Evolutionary conservation across 2,113 vertebrate species (phyloP).

Genomic region (Mustelus asterias): DNA sequence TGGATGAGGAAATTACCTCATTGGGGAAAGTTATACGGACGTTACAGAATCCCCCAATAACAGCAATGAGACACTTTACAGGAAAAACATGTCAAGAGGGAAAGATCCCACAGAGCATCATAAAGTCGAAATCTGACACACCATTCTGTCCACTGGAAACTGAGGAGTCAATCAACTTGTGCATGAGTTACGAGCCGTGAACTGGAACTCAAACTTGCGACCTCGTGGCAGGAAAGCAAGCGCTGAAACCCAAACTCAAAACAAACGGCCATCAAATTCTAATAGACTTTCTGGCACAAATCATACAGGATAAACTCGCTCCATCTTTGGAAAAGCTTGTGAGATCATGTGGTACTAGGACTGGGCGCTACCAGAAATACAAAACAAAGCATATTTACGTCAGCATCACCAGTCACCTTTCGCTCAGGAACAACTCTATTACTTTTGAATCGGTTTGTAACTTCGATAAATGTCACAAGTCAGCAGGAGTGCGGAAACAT

Average conservation of each 20-base stretch:
- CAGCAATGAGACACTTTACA: not conserved
- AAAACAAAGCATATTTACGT: not conserved
- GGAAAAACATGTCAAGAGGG: not conserved
- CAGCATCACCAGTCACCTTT: not conserved
- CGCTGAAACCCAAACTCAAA: not conserved
- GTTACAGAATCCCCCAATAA: not conserved
- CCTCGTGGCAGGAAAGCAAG: not conserved
- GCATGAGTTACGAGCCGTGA: conserved; percentile 1
- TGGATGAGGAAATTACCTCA: not conserved
- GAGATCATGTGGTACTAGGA: not conserved
- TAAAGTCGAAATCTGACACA: not conserved
- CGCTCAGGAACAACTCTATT: too few relatives aligned
- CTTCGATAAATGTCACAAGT: not conserved
- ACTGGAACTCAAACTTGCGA: not conserved
- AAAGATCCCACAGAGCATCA: not conserved
- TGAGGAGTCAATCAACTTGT: not conserved
- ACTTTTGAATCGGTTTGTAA: not conserved
- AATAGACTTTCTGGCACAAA: not conserved
- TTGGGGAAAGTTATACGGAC: not conserved
- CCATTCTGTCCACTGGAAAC: not conserved
- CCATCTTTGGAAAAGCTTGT: not conserved
- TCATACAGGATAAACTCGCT: not conserved
- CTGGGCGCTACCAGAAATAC: not conserved
- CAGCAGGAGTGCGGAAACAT: not conserved
- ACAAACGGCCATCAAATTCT: not conserved